Base-by-base conservation (phyloP, 1,140 invertebrate species). In the Drosophila melanica region DNA sequence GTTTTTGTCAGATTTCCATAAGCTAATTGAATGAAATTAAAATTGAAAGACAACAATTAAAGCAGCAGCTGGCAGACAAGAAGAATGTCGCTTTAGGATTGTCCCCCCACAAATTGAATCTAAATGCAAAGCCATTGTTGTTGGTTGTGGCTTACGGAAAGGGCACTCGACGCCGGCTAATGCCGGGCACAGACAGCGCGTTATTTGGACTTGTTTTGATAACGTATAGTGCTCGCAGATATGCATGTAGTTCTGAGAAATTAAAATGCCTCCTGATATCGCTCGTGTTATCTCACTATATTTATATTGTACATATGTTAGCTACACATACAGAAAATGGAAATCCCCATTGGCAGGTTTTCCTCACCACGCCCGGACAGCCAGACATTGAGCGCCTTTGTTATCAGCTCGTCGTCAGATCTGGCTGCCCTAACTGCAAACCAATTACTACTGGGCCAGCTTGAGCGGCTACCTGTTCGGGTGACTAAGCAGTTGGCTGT, bases 21-120 rank as follows among this genome's bases (percentile, higher is more conserved):
- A 69, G 55, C 82, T 86, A 86, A 86, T 86, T 86, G 82, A 86
- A 82, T 74, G 64, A 66, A 86, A 87, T 86, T 78, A 82, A 86
- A 86, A 87, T 79, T 81, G 64, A 87, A 87, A 87, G 75, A 79
- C 64, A 33, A 23, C 70, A 75, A 75, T 75, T 75, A 75, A 70
- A 75, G 55, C 50, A 37, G 44, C 60, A 59, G 54, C 10, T 42
- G 37, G 27, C 20, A 23, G 35, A 45, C 18, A 58, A 71, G 9
- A 68, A 45, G 54, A 74, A 73, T 73, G 55, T 74, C 58, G 71
- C 57, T 68, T 54, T 14, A 35, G 48, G 50, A 69, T 57, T 68
- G 14, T 37, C 18, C 37, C 37, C 33, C 57, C 12, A 27, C 27
- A 33, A 67, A 58, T 57, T 45, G 53, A n/a, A 57, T 23, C 27